Conservation (phyloP, 2,888 invertebrate genomes). For the Hirtodrosophila trivittata region DNA sequence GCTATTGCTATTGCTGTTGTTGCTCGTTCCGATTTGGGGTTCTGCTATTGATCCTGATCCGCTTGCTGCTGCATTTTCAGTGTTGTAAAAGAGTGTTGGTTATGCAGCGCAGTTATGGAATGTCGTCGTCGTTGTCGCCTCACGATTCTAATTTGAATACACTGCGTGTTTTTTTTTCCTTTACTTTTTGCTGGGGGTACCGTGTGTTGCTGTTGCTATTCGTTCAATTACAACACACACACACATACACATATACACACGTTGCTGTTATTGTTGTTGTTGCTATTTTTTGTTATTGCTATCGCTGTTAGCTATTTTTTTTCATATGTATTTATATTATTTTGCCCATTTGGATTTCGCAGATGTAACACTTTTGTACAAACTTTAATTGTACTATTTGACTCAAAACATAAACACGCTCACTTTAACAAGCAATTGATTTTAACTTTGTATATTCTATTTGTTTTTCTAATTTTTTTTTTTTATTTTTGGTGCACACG, state of each 20-base stretch:
- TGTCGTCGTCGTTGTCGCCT: slow-evolving; percentile 53
- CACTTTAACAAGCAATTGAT: slow-evolving; percentile 33
- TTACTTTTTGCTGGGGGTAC: slow-evolving; percentile 30
- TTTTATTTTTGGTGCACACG: slow-evolving; percentile 57
- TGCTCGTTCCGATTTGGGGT: slow-evolving; percentile 13
- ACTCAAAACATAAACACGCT: slow-evolving; percentile 23
- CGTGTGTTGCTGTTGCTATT: slow-evolving; percentile 43
- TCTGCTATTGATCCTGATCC: slow-evolving; percentile 56
- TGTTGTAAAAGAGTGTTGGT: slow-evolving; percentile 37
- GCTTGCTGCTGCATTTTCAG: slow-evolving; percentile 47
- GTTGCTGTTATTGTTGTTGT: slow-evolving; percentile 43
- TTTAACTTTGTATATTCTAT: slow-evolving; percentile 39
- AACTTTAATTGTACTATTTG: slow-evolving; percentile 34
- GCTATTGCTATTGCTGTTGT: slow-evolving; percentile 1
- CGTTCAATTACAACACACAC: slow-evolving; percentile 58
- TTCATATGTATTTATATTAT: slow-evolving; percentile 63
- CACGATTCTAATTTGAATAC: slow-evolving; percentile 57
- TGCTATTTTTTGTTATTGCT: slow-evolving; percentile 55
- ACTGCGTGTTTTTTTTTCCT: slow-evolving; percentile 28
- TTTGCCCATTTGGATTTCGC: slow-evolving; percentile 37
- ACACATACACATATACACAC: slow-evolving; percentile 41
- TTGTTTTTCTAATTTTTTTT: slow-evolving; percentile 47
- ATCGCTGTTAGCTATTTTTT: slow-evolving; percentile 61
- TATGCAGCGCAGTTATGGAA: slow-evolving; percentile 72
- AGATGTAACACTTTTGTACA: slow-evolving; percentile 31